These are phyloP conservation scores for Onchidella celtica DNA, from an alignment of 2,888 invertebrate genomes.

Conservation along the genomic window DNA sequence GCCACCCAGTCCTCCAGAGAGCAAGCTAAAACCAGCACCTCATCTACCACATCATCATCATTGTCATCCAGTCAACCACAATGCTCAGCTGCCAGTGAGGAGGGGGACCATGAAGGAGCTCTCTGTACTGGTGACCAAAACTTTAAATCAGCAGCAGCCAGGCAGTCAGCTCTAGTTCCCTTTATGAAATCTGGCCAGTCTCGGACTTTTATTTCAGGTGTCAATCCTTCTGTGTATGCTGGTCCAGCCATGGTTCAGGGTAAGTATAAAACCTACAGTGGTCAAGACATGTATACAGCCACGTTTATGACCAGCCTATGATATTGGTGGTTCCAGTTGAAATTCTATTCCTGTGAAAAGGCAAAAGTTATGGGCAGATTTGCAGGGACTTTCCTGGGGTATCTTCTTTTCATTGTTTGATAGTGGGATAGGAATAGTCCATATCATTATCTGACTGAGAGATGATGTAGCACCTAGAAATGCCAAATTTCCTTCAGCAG, in stretches of 20 bases:
- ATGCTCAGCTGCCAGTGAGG: not conserved
- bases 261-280: no score
- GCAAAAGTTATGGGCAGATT: no score
- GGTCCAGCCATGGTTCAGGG: slow-evolving; percentile 40
- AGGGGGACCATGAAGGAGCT: slow-evolving; percentile 32
- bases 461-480: no score
- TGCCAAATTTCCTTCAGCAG: no score
- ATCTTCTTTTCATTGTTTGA: no score
- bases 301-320: no score
- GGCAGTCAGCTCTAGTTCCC: slow-evolving; percentile 30
- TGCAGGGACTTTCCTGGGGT: no score
- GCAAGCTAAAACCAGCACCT: not conserved
- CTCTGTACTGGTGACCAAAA: slow-evolving; percentile 41
- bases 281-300: no score
- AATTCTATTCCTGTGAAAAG: no score
- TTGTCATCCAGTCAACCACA: not conserved
- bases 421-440: no score
- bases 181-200: slow-evolving; percentile 11
- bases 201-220: slow-evolving; percentile 3
- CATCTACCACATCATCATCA: not conserved
- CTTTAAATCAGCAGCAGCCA: slow-evolving; percentile 29
- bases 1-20: not conserved
- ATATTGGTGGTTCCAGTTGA: no score
- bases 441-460: no score
- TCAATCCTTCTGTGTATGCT: slow-evolving; percentile 35